A percentile compares a stretch with the other conserved stretches of the same genome.
phyloP scores from a whole-genome alignment of 2,888 invertebrate genomes.

The Xylota segnis region DNA sequence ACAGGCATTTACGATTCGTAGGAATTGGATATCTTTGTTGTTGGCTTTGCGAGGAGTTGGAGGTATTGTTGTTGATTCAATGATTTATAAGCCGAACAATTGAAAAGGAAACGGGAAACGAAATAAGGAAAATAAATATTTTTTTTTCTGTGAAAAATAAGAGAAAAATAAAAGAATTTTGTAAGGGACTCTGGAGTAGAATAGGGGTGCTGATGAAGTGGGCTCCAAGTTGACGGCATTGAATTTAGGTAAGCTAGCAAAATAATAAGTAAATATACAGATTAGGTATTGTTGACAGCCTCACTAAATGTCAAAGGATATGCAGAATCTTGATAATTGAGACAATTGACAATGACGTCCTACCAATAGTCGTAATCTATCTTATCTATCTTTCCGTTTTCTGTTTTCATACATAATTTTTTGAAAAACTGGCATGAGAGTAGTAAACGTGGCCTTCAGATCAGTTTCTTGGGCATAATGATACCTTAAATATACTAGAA shows the following conservation, averaged over 20 bases:
- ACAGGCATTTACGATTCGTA: conserved; percentile 65
- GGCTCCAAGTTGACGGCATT: conserved; percentile 44
- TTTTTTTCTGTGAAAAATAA: background rate
- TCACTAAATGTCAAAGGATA: background rate
- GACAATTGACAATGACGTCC: too few species aligned
- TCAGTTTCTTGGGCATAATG: too few species aligned
- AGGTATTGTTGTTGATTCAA: conserved; percentile 70
- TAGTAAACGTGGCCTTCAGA: too few species aligned
- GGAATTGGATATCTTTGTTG: conserved; percentile 61
- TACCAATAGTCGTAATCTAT: too few species aligned
- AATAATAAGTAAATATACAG: background rate
- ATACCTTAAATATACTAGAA: too few species aligned
- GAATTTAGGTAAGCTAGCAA: background rate
- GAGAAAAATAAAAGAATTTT: conserved; percentile 1
- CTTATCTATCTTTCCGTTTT: too few species aligned
- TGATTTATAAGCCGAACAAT: conserved; percentile 73
- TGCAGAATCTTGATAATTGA: background rate
- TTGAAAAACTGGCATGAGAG: too few species aligned
- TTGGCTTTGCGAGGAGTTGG: conserved; percentile 12
- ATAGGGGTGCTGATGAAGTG: conserved; percentile 28
- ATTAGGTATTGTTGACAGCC: background rate
- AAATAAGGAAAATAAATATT: conserved; percentile 53
- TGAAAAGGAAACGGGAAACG: conserved; percentile 56
- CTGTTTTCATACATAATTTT: too few species aligned
- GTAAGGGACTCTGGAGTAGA: background rate